Evolutionary conservation across 1,140 invertebrate species (phyloP).

Genomic region (Papilio polyxenes): DNA sequence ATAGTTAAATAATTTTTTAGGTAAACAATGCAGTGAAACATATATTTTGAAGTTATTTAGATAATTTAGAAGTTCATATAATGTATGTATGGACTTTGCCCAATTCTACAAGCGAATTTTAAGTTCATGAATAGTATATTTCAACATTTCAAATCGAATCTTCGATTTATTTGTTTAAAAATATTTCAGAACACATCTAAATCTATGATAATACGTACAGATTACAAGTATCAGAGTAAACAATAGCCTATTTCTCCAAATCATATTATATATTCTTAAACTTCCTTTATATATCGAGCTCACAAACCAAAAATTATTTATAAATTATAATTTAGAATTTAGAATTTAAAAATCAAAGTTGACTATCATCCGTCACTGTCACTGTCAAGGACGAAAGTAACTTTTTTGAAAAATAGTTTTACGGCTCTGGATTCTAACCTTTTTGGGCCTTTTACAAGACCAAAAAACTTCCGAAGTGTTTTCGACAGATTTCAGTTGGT

Average conservation of each 20-base stretch:
- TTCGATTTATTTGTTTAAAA: background rate
- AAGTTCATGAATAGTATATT: background rate
- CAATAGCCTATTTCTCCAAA: background rate
- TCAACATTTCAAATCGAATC: background rate
- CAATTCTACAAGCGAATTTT: background rate
- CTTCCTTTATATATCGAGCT: background rate
- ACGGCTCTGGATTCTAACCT: background rate
- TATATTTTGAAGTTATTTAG: background rate
- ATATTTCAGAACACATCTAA: background rate
- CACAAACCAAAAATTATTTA: background rate
- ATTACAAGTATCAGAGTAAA: slow-evolving; percentile 5
- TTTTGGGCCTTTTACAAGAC: background rate
- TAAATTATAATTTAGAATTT: background rate
- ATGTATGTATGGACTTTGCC: background rate
- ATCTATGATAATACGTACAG: slow-evolving; percentile 9
- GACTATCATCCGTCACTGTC: background rate
- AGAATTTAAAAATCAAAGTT: background rate
- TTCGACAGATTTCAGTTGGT: no score
- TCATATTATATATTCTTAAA: background rate
- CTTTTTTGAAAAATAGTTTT: background rate
- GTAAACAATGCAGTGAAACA: background rate
- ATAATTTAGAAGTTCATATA: background rate
- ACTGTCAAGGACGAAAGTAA: background rate
- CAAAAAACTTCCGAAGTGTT: no score
- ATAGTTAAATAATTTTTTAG: background rate